phyloP scores from a whole-genome alignment of 1,140 invertebrate genomes.

The Aporrectodea caliginosa region DNA sequence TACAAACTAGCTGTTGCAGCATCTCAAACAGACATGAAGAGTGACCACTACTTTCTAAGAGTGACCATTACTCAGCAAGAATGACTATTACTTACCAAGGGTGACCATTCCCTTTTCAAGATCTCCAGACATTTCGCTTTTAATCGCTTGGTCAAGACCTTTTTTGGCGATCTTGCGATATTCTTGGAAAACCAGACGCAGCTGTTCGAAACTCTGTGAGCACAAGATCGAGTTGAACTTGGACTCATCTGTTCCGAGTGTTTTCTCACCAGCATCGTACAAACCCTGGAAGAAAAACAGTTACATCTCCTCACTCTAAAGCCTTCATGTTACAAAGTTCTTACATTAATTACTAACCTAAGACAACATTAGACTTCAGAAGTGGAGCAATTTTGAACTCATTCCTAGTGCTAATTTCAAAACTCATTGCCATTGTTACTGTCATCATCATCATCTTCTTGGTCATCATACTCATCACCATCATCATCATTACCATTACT shows the following conservation, averaged over 20 bases:
- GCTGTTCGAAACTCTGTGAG: conserved; percentile 50
- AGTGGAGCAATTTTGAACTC: too few species aligned
- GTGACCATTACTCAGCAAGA: background rate
- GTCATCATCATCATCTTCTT: too few species aligned
- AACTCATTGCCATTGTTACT: too few species aligned
- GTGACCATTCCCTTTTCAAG: conserved; percentile 49
- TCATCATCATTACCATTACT: too few species aligned
- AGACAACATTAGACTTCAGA: too few species aligned
- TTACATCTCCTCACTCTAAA: too few species aligned
- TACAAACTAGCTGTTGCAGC: background rate
- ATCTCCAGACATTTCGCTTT: conserved; percentile 56
- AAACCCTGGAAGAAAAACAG: conserved; percentile 40
- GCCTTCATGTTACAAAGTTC: too few species aligned
- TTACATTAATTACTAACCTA: too few species aligned
- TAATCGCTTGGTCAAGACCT: conserved; percentile 50
- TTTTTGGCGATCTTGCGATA: conserved; percentile 45
- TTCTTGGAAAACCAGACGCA: conserved; percentile 52
- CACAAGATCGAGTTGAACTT: conserved; percentile 51
- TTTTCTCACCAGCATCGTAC: conserved; percentile 57
- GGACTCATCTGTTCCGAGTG: conserved; percentile 59
- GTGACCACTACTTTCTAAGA: background rate
- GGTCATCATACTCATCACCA: too few species aligned
- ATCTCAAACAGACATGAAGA: background rate
- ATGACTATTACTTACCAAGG: conserved; percentile 43
- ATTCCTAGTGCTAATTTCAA: too few species aligned